phyloP scores from a whole-genome alignment of 2,888 invertebrate species.

The Bhutanitis thaidina region DNA sequence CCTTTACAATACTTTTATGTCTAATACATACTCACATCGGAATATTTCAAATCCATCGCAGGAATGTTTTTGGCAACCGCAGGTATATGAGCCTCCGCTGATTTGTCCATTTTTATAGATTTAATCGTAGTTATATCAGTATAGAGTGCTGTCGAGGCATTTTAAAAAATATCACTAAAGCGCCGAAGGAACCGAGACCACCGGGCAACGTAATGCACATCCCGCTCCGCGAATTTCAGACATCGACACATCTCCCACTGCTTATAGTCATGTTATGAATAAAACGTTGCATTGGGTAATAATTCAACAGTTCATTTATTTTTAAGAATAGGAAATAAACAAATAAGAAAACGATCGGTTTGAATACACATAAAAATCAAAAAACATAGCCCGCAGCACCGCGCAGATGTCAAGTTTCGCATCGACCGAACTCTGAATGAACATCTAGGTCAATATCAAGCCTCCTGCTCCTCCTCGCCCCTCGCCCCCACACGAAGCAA shows the following conservation, averaged over 20 bases:
- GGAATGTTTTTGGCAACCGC: constrained; percentile 50
- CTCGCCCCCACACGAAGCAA: constrained; percentile 38
- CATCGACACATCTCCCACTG: background rate
- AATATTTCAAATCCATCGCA: constrained; percentile 53
- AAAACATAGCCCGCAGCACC: constrained; percentile 72
- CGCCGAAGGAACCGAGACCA: constrained; percentile 38
- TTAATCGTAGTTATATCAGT: constrained; percentile 39
- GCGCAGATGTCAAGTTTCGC: constrained; percentile 79
- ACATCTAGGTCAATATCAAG: constrained; percentile 80
- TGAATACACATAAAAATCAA: constrained; percentile 56
- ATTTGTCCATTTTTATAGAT: constrained; percentile 29
- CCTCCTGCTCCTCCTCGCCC: constrained; percentile 53
- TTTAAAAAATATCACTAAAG: constrained; percentile 38
- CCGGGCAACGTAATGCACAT: constrained; percentile 47
- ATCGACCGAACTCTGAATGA: constrained; percentile 80
- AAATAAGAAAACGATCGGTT: constrained; percentile 43
- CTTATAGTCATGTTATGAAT: too few species aligned
- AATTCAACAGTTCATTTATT: too few species aligned
- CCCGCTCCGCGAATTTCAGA: constrained; percentile 35
- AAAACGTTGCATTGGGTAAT: too few species aligned
- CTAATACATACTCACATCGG: constrained; percentile 54
- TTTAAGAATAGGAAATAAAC: constrained; percentile 36
- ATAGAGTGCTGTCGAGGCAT: constrained; percentile 39
- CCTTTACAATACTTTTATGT: too few species aligned
- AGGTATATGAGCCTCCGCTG: constrained; percentile 37